phyloP scores from a whole-genome alignment of 2,113 vertebrate genomes.

The Oreocharis arfaki region DNA sequence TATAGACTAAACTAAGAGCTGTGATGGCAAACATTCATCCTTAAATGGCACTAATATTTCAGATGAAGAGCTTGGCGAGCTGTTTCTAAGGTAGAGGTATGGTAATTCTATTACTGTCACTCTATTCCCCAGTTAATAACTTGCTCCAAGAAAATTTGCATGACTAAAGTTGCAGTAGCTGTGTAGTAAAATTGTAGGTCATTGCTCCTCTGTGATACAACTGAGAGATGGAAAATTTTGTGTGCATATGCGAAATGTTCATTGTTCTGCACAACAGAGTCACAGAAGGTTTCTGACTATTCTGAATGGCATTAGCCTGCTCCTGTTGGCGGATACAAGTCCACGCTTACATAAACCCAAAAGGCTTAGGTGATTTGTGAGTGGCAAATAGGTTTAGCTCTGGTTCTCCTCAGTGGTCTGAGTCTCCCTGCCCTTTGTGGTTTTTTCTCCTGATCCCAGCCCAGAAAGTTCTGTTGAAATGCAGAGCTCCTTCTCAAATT shows the following conservation, averaged over 20 bases:
- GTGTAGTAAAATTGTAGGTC: background rate
- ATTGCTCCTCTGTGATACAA: background rate
- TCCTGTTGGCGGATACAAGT: accelerated
- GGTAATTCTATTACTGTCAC: background rate
- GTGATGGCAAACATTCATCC: conserved; percentile 47
- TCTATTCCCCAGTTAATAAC: background rate
- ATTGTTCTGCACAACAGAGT: background rate
- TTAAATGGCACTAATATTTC: conserved; percentile 49
- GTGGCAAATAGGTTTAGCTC: background rate
- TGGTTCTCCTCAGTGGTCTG: background rate
- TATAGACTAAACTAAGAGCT: conserved; percentile 26
- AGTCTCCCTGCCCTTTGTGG: background rate
- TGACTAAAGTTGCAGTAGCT: conserved; percentile 18
- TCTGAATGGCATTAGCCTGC: background rate
- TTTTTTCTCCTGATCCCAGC: background rate
- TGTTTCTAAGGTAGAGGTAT: background rate
- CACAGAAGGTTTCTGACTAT: background rate
- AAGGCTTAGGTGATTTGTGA: background rate
- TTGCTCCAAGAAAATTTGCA: background rate
- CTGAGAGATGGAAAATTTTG: background rate
- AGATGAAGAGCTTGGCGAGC: conserved; percentile 5
- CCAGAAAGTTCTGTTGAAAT: background rate
- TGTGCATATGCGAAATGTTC: background rate
- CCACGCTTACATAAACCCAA: background rate
- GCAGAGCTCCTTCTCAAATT: background rate